Conservation (phyloP, 2,113 vertebrate species). For the Mugil cephalus region DNA sequence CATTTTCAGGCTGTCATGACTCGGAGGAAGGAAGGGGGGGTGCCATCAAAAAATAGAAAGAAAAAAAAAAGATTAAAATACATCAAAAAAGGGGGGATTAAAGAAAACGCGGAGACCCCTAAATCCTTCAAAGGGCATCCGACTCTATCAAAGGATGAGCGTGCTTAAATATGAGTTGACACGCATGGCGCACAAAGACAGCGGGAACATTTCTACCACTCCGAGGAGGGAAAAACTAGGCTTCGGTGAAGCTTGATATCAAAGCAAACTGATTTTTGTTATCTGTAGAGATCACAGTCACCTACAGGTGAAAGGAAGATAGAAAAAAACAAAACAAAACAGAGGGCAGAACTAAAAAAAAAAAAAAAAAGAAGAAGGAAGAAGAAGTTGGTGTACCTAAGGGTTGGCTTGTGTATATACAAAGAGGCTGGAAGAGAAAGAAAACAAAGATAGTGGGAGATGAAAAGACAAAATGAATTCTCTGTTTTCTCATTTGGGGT, state of each 20-base stretch:
- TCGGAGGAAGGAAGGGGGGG: no score
- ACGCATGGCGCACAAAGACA: conserved; percentile 48
- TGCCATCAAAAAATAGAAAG: background rate
- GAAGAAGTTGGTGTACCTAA: conserved; percentile 9
- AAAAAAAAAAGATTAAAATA: conserved; percentile 64
- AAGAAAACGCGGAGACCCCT: conserved; percentile 55
- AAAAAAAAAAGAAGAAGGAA: no score
- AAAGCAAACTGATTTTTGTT: conserved; percentile 45
- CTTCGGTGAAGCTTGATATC: conserved; percentile 47
- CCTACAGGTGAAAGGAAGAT: conserved; percentile 5
- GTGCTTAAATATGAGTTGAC: conserved; percentile 59
- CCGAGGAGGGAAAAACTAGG: conserved; percentile 29
- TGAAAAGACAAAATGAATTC: conserved; percentile 23
- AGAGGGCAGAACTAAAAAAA: background rate
- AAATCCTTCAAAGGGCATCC: conserved; percentile 66
- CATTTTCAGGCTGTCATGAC: conserved; percentile 46
- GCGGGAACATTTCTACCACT: conserved; percentile 32
- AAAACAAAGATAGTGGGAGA: conserved; percentile 13
- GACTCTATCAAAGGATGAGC: conserved; percentile 59
- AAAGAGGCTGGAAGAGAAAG: conserved; percentile 28
- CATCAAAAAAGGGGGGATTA: conserved; percentile 75
- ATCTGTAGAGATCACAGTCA: conserved; percentile 23
- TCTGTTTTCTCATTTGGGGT: conserved; percentile 62
- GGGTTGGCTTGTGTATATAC: conserved; percentile 2
- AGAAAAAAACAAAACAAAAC: background rate